phyloP scores from a whole-genome alignment of 2,797 vertebrate genomes.

The Florisuga fusca region DNA sequence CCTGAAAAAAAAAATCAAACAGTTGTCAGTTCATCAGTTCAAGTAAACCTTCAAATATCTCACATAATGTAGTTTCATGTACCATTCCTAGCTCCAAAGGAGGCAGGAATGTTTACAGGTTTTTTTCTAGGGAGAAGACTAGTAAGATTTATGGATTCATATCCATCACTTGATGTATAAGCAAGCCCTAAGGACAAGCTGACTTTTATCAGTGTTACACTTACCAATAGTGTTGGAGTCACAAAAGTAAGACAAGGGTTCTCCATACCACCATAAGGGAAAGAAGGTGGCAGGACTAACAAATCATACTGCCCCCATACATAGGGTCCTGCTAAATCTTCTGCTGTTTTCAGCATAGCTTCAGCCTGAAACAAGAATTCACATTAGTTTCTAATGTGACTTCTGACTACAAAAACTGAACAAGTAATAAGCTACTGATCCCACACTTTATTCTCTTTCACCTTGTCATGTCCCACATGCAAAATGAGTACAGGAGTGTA shows the following conservation, averaged over 20 bases:
- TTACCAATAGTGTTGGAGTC: constrained; percentile 93
- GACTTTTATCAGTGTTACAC: neutral
- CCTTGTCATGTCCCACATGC: neutral
- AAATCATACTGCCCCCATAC: constrained; percentile 96
- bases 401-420: neutral
- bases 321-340: constrained; percentile 92
- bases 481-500: neutral
- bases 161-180: neutral
- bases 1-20: constrained; percentile 78
- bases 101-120: neutral
- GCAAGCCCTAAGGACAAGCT: neutral
- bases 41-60: neutral
- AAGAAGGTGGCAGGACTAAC: constrained; percentile 93
- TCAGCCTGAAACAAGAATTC: constrained; percentile 86
- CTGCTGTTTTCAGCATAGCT: constrained; percentile 91
- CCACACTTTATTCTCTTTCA: neutral
- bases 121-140: neutral
- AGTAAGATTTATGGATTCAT: neutral
- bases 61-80: neutral
- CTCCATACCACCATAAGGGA: constrained; percentile 97
- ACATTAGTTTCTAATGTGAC: neutral
- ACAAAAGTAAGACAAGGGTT: constrained; percentile 97
- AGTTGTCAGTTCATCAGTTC: constrained; percentile 36
- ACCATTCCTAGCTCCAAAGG: neutral
- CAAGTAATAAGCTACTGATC: neutral